Evolutionary conservation across 2,888 invertebrate species (phyloP), one percentile per base, ranked within the genome.

Genomic region (Steinernema carpocapsae): DNA sequence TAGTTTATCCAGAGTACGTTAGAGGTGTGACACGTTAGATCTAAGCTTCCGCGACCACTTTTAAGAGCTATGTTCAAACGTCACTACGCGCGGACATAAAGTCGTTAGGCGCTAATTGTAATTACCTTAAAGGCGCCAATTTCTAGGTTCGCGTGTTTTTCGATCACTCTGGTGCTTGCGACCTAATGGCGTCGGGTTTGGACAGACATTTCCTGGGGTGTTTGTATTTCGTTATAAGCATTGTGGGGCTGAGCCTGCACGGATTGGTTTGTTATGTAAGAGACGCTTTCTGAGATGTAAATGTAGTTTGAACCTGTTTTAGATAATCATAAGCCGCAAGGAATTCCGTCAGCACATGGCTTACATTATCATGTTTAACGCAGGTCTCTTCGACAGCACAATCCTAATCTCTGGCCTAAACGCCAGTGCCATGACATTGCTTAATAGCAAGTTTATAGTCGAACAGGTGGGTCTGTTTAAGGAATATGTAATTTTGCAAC

Each of bases 351-450:
- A 64, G 14, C 64, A 64, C 6, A 64, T 32, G 32, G 64, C 64
- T 32, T 64, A 64, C 64, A 64, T 64, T 10, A 64, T 64, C 64
- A 64, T 64, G 64, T 64, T 64, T 17, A 22, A 64, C 32, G 64
- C 64, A 14, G 64, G 64, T 7, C 64, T 64, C 3, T 64, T 64
- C 32, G 64, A 64, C 37, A 6, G 10, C 32, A 64, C 64, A 6
- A 64, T 64, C 64, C 32, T 64, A 14, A 64, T 64, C 64, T 29
- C 64, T 64, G 64, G 64, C 64, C 26, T 64, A 32, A 64, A 64
- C 14, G 29, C 64, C 7, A 32, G 32, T 17, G 64, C 64, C 17
- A 64, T 64, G 64, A 64, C 64, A 3, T 19, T 64, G 32, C 6
- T 32, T 1, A 64, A 64, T 37, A 64, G 64, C 64, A 64, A 32